Evolutionary conservation across 2,888 invertebrate species (phyloP).

Genomic region (Spicauda simplicius): DNA sequence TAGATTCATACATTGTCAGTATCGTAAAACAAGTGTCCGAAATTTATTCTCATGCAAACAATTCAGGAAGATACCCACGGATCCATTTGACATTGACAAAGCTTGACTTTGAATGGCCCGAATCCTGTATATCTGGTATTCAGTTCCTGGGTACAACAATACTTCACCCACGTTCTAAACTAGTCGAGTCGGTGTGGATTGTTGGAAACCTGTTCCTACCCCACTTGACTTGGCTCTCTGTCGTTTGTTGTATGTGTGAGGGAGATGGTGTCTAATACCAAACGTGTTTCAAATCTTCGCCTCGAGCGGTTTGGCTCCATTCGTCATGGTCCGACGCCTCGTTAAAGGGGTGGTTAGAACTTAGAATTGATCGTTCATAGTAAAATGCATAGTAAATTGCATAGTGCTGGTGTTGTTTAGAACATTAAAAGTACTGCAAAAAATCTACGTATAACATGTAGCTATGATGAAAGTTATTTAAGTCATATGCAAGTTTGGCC

Average conservation of each 20-base stretch:
- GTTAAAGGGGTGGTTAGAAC: constrained; percentile 61
- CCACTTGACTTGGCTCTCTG: constrained; percentile 32
- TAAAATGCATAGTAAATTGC: constrained; percentile 12
- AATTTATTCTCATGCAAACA: constrained; percentile 10
- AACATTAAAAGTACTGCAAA: too few species aligned
- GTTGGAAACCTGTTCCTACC: constrained; percentile 40
- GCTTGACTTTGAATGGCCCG: constrained; percentile 30
- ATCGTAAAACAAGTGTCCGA: constrained; percentile 15
- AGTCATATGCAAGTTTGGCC: too few species aligned
- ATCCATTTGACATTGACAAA: constrained; percentile 29
- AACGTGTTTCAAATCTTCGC: constrained; percentile 70
- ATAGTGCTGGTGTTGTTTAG: not conserved
- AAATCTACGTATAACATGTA: too few species aligned
- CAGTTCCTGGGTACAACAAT: constrained; percentile 33
- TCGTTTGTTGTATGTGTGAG: constrained; percentile 30
- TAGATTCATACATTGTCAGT: too few species aligned
- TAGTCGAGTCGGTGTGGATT: constrained; percentile 24
- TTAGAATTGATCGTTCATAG: constrained; percentile 46
- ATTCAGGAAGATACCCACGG: constrained; percentile 28
- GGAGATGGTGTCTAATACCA: constrained; percentile 35
- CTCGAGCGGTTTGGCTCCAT: constrained; percentile 66
- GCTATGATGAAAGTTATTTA: too few species aligned
- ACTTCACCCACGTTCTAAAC: constrained; percentile 36
- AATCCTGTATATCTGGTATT: constrained; percentile 34
- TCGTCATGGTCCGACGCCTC: constrained; percentile 73